phyloP scores from a whole-genome alignment of 1,140 invertebrate genomes.

The Orchestia grillus region DNA sequence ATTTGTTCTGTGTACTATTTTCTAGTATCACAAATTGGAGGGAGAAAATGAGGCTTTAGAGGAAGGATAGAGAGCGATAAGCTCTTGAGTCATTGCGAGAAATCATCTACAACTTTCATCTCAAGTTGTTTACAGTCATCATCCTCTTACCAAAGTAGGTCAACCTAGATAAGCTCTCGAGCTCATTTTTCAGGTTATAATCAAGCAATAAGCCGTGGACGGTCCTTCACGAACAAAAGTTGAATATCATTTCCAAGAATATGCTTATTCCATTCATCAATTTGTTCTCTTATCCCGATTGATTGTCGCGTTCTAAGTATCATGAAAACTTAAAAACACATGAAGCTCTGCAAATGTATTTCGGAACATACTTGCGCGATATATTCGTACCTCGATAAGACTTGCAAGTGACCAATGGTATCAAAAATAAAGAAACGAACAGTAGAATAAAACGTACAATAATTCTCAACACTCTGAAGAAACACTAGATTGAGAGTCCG shows the following conservation, averaged over 20 bases:
- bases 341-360: not conserved
- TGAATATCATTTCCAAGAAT: not conserved
- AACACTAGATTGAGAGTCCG: not conserved
- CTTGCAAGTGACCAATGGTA: too few species aligned
- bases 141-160: conserved; percentile 25
- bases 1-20: not conserved
- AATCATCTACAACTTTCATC: not conserved
- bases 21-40: not conserved
- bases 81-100: not conserved
- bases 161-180: not conserved
- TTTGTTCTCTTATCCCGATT: not conserved
- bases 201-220: not conserved
- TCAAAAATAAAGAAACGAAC: too few species aligned
- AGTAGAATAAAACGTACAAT: not conserved
- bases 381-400: too few species aligned
- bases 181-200: not conserved
- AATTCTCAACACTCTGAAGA: not conserved
- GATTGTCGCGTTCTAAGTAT: not conserved
- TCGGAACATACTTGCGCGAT: too few species aligned
- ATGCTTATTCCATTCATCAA: too few species aligned
- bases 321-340: too few species aligned
- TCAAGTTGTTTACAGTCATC: conserved; percentile 34
- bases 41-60: not conserved
- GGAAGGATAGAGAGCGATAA: not conserved
- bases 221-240: not conserved